phyloP scores from a whole-genome alignment of 1,140 invertebrate species.

The Nixonia krombeini region DNA sequence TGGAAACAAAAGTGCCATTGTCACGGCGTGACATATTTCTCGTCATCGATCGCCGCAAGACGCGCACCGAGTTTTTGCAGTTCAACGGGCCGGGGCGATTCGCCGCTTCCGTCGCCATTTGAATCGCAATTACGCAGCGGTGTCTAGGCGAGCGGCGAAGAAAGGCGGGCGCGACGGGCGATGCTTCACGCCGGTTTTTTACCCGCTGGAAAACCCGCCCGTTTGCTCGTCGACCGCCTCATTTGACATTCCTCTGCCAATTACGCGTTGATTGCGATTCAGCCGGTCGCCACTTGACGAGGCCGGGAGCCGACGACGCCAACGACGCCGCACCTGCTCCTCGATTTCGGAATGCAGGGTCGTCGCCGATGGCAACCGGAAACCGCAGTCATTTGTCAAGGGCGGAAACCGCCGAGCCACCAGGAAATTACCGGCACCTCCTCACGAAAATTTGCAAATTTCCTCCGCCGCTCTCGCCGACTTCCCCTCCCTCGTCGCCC shows the following conservation, averaged over 20 bases:
- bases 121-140: no score
- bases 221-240: not conserved
- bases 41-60: constrained; percentile 1
- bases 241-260: constrained; percentile 15
- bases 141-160: no score
- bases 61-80: no score
- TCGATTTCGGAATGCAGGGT: constrained; percentile 48
- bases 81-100: no score
- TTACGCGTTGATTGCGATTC: constrained; percentile 41
- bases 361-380: constrained; percentile 59
- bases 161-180: no score
- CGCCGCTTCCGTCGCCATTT: no score
- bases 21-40: constrained; percentile 3
- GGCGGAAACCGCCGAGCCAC: constrained; percentile 63
- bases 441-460: constrained; percentile 69
- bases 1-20: constrained; percentile 10
- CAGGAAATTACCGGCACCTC: constrained; percentile 67
- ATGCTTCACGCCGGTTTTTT: no score
- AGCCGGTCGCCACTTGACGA: no score
- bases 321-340: constrained; percentile 40
- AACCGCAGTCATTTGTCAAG: constrained; percentile 69
- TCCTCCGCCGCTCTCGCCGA: constrained; percentile 49
- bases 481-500: constrained; percentile 11
- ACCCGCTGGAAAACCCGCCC: not conserved
- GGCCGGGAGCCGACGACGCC: constrained; percentile 33